Percentiles rank a stretch among this genome's conserved stretches.
phyloP scores from a whole-genome alignment of 2,113 vertebrate species.

The Otus sunia region DNA sequence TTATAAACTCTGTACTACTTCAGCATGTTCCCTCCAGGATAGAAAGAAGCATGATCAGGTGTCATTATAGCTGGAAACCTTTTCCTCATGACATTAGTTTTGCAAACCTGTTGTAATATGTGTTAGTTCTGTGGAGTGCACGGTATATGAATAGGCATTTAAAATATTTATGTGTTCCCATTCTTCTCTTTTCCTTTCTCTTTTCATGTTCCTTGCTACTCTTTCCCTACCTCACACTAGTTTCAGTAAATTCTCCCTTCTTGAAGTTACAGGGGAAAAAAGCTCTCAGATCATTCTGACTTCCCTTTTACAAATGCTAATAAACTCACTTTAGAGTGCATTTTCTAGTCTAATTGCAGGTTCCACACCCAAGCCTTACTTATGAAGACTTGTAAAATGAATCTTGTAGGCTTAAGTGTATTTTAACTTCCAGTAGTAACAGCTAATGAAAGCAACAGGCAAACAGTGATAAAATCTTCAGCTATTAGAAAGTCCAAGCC shows the following conservation, averaged over 20 bases:
- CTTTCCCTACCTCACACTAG: background rate
- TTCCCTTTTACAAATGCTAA: background rate
- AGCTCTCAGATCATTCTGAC: background rate
- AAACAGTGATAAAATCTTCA: background rate
- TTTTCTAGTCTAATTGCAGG: constrained; percentile 39
- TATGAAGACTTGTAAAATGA: background rate
- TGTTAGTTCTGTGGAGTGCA: background rate
- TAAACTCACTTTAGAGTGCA: background rate
- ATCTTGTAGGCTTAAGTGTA: background rate
- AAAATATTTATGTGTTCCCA: background rate
- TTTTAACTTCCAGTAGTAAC: background rate
- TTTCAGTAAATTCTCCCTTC: background rate
- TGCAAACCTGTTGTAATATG: background rate
- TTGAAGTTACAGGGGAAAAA: background rate
- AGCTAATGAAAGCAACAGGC: constrained; percentile 10
- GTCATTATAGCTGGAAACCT: background rate
- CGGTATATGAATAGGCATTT: background rate
- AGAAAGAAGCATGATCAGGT: background rate
- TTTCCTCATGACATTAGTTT: background rate
- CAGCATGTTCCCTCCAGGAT: background rate
- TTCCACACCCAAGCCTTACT: background rate
- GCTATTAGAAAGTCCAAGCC: background rate
- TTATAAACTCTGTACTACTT: background rate
- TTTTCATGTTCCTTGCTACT: background rate
- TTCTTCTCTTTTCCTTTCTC: background rate